Evolutionary conservation across 2,888 invertebrate genomes (phyloP).

Genomic region (Allophyes oxyacanthae): DNA sequence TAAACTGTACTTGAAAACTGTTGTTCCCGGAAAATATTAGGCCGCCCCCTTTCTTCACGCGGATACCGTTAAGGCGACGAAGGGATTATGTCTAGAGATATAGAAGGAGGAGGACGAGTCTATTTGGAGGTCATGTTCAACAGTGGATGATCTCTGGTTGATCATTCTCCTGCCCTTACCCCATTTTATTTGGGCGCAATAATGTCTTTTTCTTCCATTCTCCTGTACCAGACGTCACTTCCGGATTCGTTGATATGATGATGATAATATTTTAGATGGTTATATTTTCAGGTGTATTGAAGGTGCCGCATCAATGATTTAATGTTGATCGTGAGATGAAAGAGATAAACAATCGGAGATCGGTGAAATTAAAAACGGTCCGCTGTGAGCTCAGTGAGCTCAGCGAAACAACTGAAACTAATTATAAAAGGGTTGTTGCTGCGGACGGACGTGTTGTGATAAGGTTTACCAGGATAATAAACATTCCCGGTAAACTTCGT

Average conservation of each 20-base stretch:
- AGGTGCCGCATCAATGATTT: conserved; percentile 8
- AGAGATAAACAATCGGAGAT: conserved; percentile 31
- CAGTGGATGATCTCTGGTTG: too few relatives aligned
- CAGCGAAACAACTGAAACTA: conserved; percentile 14
- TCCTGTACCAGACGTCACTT: too few relatives aligned
- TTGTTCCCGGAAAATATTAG: neutral
- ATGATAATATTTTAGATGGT: too few relatives aligned
- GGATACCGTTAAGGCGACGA: neutral
- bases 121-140: too few relatives aligned
- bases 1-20: conserved; percentile 11
- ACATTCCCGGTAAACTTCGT: too few relatives aligned
- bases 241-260: too few relatives aligned
- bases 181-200: too few relatives aligned
- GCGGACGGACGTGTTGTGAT: conserved; percentile 3
- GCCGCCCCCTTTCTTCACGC: neutral
- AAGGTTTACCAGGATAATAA: neutral
- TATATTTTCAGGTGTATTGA: neutral
- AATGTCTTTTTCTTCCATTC: too few relatives aligned
- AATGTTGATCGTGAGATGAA: conserved; percentile 27
- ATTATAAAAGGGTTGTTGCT: conserved; percentile 14
- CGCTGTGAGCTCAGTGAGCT: neutral
- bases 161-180: too few relatives aligned
- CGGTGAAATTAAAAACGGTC: conserved; percentile 35
- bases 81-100: neutral
- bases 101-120: too few relatives aligned